Percentiles rank a stretch among this genome's conserved stretches.
phyloP scores from a whole-genome alignment of 2,797 vertebrate species.

The Cuculus canorus region DNA sequence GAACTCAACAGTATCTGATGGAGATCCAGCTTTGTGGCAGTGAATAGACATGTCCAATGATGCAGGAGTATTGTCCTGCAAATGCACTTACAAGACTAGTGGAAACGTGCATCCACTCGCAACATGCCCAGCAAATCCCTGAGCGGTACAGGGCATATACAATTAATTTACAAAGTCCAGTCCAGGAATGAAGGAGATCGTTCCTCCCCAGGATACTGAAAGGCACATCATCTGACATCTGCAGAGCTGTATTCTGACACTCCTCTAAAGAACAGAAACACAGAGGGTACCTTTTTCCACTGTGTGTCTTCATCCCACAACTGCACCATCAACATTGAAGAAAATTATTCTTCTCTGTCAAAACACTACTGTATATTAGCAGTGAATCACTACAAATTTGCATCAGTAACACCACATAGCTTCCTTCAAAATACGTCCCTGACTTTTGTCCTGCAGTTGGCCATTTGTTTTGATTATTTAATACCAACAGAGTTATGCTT shows the following conservation, averaged over 20 bases:
- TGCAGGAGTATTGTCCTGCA: neutral
- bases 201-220: neutral
- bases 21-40: neutral
- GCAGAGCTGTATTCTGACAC: neutral
- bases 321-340: neutral
- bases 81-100: rapidly evolving
- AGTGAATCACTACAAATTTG: neutral
- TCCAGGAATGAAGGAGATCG: neutral
- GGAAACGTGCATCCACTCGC: neutral
- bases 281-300: neutral
- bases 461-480: slow-evolving; percentile 62
- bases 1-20: neutral
- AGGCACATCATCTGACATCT: neutral
- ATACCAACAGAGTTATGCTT: slow-evolving; percentile 26
- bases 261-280: neutral
- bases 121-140: neutral
- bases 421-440: neutral
- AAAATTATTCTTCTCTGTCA: neutral
- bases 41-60: neutral
- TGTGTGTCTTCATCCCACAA: neutral
- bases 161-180: neutral
- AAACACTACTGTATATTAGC: neutral
- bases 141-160: neutral
- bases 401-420: neutral
- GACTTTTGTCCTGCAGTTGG: slow-evolving; percentile 19